These are phyloP conservation scores for Xenopus borealis DNA, from an alignment of 2,113 vertebrate species.

Conservation along the genomic window DNA sequence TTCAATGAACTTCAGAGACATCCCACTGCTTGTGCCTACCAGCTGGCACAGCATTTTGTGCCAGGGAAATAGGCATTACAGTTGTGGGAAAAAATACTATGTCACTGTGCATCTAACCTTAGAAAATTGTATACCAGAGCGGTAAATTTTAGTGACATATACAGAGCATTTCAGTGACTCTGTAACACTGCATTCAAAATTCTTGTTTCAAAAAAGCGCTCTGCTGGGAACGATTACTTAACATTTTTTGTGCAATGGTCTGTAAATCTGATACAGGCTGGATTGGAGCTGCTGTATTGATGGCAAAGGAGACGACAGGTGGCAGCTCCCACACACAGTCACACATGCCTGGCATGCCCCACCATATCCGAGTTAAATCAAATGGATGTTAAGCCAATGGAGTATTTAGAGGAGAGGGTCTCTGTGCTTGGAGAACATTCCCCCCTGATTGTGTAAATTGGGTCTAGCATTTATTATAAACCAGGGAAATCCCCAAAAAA, in stretches of 20 bases:
- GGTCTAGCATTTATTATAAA: not conserved
- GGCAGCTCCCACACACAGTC: conserved; percentile 24
- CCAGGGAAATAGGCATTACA: too few relatives aligned
- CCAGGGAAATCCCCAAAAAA: not conserved
- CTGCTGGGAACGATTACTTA: conserved; percentile 3
- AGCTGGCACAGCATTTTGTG: too few relatives aligned
- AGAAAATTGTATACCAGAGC: too few relatives aligned
- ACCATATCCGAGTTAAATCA: conserved; percentile 1
- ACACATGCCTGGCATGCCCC: conserved; percentile 15
- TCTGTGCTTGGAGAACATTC: not conserved
- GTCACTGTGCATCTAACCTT: too few relatives aligned
- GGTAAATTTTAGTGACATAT: too few relatives aligned
- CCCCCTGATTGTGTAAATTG: not conserved
- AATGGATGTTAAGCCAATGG: not conserved
- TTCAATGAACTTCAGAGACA: too few relatives aligned
- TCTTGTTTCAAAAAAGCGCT: not conserved
- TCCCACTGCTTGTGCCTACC: too few relatives aligned
- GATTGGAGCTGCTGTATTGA: not conserved
- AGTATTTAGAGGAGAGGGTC: not conserved
- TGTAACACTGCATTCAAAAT: not conserved
- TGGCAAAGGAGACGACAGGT: conserved; percentile 32
- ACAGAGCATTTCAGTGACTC: too few relatives aligned
- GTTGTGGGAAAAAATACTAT: too few relatives aligned
- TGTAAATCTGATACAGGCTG: conserved; percentile 24
- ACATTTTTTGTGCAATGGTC: conserved; percentile 13